These are phyloP conservation scores for Athalia cordata DNA, from an alignment of 2,888 invertebrate species.

Conservation along the genomic window DNA sequence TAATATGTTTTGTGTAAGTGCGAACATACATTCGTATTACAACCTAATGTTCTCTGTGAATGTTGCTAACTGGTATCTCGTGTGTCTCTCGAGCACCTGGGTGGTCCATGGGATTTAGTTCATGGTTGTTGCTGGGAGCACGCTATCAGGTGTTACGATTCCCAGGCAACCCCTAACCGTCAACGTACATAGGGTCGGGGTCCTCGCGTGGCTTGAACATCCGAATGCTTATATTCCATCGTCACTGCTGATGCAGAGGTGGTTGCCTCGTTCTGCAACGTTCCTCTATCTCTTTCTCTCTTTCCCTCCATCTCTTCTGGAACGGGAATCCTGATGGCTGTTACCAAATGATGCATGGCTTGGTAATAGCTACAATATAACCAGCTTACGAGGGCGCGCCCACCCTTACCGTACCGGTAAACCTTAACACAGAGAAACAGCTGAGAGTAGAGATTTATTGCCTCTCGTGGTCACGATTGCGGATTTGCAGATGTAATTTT, in stretches of 20 bases:
- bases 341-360: slow-evolving; percentile 73
- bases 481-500: slow-evolving; percentile 67
- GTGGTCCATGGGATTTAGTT: slow-evolving; percentile 60
- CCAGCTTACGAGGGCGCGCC: slow-evolving; percentile 69
- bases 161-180: slow-evolving; percentile 60
- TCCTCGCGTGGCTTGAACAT: slow-evolving; percentile 25
- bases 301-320: slow-evolving; percentile 45
- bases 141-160: slow-evolving; percentile 68
- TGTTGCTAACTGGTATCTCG: slow-evolving; percentile 31
- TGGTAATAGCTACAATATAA: slow-evolving; percentile 73
- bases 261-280: background rate
- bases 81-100: slow-evolving; percentile 60
- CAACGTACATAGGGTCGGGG: background rate
- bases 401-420: slow-evolving; percentile 60
- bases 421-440: slow-evolving; percentile 58
- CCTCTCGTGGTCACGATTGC: slow-evolving; percentile 66
- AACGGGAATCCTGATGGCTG: slow-evolving; percentile 65
- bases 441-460: slow-evolving; percentile 70
- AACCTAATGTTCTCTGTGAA: slow-evolving; percentile 30
- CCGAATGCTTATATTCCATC: background rate
- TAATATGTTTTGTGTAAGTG: background rate
- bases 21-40: background rate
- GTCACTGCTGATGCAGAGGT: background rate
- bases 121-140: slow-evolving; percentile 45
- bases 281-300: too few species aligned